These are phyloP conservation scores for Bibio marci DNA, from an alignment of 2,888 invertebrate genomes.

Conservation along the genomic window DNA sequence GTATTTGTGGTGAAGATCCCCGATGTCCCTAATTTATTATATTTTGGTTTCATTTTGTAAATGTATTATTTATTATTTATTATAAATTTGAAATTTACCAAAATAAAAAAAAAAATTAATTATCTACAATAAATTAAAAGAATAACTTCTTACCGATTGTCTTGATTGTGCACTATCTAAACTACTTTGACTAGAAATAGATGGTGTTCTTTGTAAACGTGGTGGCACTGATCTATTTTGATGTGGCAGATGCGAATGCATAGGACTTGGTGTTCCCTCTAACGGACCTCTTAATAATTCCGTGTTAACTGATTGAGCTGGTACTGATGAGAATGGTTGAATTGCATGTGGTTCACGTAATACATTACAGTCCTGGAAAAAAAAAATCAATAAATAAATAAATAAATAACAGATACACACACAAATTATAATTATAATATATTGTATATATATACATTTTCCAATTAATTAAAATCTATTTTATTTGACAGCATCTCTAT, in stretches of 20 bases:
- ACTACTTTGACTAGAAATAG: slow-evolving; percentile 69
- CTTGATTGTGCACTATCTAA: slow-evolving; percentile 56
- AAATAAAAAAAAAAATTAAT: not conserved
- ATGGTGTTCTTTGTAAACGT: slow-evolving; percentile 57
- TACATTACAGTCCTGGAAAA: slow-evolving; percentile 44
- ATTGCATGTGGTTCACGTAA: slow-evolving; percentile 44
- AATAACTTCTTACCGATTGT: slow-evolving; percentile 25
- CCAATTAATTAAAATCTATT: too few relatives aligned
- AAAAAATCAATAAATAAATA: too few relatives aligned
- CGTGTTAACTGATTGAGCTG: slow-evolving; percentile 22
- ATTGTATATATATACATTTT: too few relatives aligned
- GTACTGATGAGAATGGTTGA: slow-evolving; percentile 36
- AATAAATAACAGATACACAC: too few relatives aligned
- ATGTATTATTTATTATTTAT: not conserved
- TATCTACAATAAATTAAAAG: not conserved
- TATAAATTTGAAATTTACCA: not conserved
- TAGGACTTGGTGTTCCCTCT: slow-evolving; percentile 36
- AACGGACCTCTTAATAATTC: slow-evolving; percentile 33
- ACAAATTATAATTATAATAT: too few relatives aligned
- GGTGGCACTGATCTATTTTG: slow-evolving; percentile 52
- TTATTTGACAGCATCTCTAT: too few relatives aligned
- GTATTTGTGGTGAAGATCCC: slow-evolving; percentile 68
- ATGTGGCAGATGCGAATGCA: slow-evolving; percentile 41
- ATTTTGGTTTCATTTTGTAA: not conserved
- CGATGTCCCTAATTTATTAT: slow-evolving; percentile 41